Evolutionary conservation across 2,797 vertebrate genomes (phyloP).

Genomic region (Smutsia temminckii): DNA sequence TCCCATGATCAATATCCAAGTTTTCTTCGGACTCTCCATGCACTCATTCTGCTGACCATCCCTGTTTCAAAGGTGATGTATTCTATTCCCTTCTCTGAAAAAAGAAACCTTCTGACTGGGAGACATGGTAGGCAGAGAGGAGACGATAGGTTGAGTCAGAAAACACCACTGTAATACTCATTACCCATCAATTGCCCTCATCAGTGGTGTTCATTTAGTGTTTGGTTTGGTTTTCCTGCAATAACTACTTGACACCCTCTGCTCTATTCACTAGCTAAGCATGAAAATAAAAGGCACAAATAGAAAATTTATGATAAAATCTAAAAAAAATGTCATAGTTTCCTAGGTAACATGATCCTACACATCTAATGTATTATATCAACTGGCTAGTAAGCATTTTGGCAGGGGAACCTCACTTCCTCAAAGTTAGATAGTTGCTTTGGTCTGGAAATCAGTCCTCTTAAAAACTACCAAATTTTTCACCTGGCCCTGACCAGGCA

Average conservation of each 20-base stretch:
- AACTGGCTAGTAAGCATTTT: background rate
- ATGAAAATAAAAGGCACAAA: background rate
- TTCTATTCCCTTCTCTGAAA: background rate
- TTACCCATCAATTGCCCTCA: background rate
- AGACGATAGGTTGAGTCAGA: background rate
- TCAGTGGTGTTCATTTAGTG: background rate
- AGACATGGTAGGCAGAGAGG: background rate
- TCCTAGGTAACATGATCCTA: background rate
- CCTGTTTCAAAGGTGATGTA: background rate
- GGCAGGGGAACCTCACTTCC: background rate
- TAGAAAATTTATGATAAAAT: background rate
- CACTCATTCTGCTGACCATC: background rate
- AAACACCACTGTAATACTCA: background rate
- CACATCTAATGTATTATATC: background rate
- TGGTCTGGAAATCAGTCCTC: background rate
- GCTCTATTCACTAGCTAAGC: background rate
- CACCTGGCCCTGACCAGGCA: background rate
- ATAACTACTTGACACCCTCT: background rate
- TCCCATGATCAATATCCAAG: background rate
- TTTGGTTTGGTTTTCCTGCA: background rate
- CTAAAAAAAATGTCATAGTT: background rate
- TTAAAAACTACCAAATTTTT: background rate
- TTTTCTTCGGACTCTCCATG: background rate
- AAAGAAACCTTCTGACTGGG: background rate
- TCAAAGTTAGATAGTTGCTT: background rate